These are phyloP conservation scores for Thunnus maccoyii DNA, from an alignment of 2,113 vertebrate species.

Conservation along the genomic window DNA sequence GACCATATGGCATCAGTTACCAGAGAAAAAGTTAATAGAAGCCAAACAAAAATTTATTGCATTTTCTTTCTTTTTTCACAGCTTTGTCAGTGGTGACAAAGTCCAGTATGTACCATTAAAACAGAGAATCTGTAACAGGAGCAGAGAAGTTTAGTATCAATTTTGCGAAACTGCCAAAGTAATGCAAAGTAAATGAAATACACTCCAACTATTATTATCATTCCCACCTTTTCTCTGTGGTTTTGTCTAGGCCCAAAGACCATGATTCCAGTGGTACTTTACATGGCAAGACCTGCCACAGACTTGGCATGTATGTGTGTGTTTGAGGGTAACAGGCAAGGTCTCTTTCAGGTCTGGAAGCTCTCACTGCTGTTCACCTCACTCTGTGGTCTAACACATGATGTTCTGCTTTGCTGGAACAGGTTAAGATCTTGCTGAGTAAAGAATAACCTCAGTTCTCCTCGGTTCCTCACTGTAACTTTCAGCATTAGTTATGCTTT, in stretches of 20 bases:
- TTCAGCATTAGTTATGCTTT: neutral
- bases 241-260: conserved; percentile 44
- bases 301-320: conserved; percentile 29
- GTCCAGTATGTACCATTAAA: conserved; percentile 60
- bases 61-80: conserved; percentile 37
- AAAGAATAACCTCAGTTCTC: conserved; percentile 26
- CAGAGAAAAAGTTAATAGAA: conserved; percentile 52
- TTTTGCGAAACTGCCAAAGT: conserved; percentile 55
- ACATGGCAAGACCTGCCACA: conserved; percentile 35
- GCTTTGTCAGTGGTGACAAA: conserved; percentile 63
- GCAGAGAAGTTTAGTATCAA: conserved; percentile 44
- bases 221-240: conserved; percentile 50
- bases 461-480: neutral
- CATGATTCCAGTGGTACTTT: conserved; percentile 32
- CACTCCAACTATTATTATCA: conserved; percentile 51
- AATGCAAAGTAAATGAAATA: conserved; percentile 54
- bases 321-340: conserved; percentile 47
- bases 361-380: conserved; percentile 48
- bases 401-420: conserved; percentile 15
- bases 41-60: conserved; percentile 61
- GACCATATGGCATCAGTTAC: conserved; percentile 77
- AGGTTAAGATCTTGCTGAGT: neutral
- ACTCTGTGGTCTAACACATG: conserved; percentile 29
- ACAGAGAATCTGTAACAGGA: conserved; percentile 54
- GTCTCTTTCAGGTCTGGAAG: conserved; percentile 57